These are phyloP conservation scores for Lota lota DNA, from an alignment of 2,113 vertebrate species.

Conservation along the genomic window DNA sequence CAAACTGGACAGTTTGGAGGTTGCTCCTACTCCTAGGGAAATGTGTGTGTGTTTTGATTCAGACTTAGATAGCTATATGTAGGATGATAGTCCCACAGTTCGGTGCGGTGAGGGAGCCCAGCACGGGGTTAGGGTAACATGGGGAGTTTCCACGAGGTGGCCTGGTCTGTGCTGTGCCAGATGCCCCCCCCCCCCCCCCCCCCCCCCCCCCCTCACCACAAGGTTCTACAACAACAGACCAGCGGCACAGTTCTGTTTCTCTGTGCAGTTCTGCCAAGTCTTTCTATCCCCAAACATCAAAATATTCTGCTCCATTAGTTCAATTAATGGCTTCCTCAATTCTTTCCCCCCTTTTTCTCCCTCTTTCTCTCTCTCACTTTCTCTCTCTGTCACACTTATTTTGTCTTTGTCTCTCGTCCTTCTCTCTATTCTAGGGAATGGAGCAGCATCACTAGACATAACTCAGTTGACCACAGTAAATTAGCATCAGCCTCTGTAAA, in stretches of 20 bases:
- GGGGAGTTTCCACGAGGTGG: conserved; percentile 19
- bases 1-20: not conserved
- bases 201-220: not conserved
- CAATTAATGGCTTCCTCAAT: conserved; percentile 43
- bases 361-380: not conserved
- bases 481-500: conserved; percentile 61
- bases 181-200: conserved; percentile 17
- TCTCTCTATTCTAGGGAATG: conserved; percentile 29
- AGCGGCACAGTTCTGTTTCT: conserved; percentile 23
- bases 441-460: conserved; percentile 27
- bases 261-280: conserved; percentile 4
- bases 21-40: not conserved
- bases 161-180: conserved; percentile 14
- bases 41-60: conserved; percentile 22
- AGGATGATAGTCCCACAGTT: conserved; percentile 19
- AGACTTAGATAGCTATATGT: conserved; percentile 13
- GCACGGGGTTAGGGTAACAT: conserved; percentile 38
- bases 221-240: conserved; percentile 8
- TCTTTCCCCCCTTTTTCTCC: conserved; percentile 3
- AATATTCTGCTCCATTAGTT: conserved; percentile 32
- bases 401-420: not conserved
- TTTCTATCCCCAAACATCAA: conserved; percentile 27
- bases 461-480: conserved; percentile 56
- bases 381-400: not conserved
- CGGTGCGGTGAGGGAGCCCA: conserved; percentile 38